Base-by-base conservation (phyloP, 2,113 vertebrate species). In the Rhabdomys dilectus region DNA sequence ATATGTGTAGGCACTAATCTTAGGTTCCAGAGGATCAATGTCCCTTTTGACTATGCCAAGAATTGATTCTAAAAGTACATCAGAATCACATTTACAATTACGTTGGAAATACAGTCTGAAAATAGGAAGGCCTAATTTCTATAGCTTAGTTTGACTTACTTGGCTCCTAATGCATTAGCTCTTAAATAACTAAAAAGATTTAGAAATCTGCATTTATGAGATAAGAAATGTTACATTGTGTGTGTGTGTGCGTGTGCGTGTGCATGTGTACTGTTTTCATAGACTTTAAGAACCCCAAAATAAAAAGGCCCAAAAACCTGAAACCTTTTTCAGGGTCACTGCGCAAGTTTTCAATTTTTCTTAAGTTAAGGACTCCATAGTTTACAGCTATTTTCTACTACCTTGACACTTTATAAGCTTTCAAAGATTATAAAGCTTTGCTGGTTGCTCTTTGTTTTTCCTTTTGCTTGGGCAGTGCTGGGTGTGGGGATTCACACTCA, bases 141-240 rank as follows among this genome's bases (percentile, higher is more conserved):
- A 31, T 89, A 89, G 80, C 15, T 92, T 42, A 73, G 73, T 91
- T 84, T 45, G 7, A 78, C 13, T 31, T 88, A 93, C 85, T 34
- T 29, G 12, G 89, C 51, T 88, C 75, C 29, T 94, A 91, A 96
- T 39, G 31, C 29, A 31, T 91, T 95, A 89, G 26, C 87, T 87
- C 36, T 84, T 58, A 16, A 64, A 53, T 77, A 78, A 17, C 76
- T 17, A 73, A 15, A 56, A 66, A 42, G 36, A 85, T 34, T 15
- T 22, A 56, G 64, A 26, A 94, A 62, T 89, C 11, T 73, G 24
- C 31, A 89, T 62, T 70, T 51, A 56, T 64, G 39, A 56, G 17
- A 26, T 13, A 58, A 94, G 87, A 75, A 84, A 84, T 89, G 7
- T 24, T 82, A 36, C 34, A 62, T 24, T 36, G 16, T 34, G 45